Evolutionary conservation across 2,888 invertebrate genomes (phyloP).

Genomic region (Acrobasis suavella): DNA sequence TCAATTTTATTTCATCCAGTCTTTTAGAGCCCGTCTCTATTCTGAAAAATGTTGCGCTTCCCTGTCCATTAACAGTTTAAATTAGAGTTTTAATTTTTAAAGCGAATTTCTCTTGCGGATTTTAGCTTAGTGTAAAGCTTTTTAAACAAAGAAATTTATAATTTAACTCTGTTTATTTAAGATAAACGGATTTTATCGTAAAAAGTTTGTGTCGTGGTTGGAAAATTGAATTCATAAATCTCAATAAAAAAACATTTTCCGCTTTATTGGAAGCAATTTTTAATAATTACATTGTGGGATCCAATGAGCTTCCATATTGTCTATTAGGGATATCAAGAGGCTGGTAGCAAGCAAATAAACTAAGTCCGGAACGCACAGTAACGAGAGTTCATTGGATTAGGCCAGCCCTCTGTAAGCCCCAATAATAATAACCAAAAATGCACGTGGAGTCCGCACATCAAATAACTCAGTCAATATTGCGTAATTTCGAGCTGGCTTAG

Average conservation of each 20-base stretch:
- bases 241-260: slow-evolving; percentile 52
- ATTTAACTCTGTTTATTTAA: slow-evolving; percentile 23
- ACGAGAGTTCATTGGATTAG: slow-evolving; percentile 81
- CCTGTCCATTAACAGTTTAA: slow-evolving; percentile 63
- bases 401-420: slow-evolving; percentile 64
- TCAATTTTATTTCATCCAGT: slow-evolving; percentile 28
- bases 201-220: background rate
- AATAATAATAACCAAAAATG: slow-evolving; percentile 81
- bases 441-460: slow-evolving; percentile 69
- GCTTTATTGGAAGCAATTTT: slow-evolving; percentile 75
- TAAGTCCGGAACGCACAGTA: slow-evolving; percentile 70
- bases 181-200: slow-evolving; percentile 4
- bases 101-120: slow-evolving; percentile 40
- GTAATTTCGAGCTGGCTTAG: slow-evolving; percentile 53
- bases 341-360: slow-evolving; percentile 73
- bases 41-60: slow-evolving; percentile 60
- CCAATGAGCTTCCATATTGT: slow-evolving; percentile 53
- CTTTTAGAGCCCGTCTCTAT: slow-evolving; percentile 24
- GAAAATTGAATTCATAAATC: slow-evolving; percentile 36
- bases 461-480: slow-evolving; percentile 80
- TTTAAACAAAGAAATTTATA: slow-evolving; percentile 24
- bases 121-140: slow-evolving; percentile 24
- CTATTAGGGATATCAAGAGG: slow-evolving; percentile 70
- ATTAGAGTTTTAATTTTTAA: slow-evolving; percentile 64
- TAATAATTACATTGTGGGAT: slow-evolving; percentile 74